Evolutionary conservation across 2,797 vertebrate species (phyloP).

Genomic region (Eulemur mongoz): DNA sequence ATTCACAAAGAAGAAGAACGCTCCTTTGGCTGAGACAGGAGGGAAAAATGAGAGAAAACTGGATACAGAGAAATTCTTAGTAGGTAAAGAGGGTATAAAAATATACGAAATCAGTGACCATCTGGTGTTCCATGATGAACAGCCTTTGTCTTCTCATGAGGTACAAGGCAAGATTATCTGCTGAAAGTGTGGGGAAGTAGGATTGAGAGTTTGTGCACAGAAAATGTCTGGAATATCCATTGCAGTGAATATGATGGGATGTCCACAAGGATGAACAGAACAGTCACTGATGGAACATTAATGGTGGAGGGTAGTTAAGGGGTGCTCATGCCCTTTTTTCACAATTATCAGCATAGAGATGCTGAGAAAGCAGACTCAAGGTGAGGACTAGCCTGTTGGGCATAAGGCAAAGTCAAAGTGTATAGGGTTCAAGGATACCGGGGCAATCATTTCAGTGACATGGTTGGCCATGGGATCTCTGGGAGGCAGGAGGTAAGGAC

Average conservation of each 20-base stretch:
- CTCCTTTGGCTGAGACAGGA: neutral
- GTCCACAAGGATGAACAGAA: neutral
- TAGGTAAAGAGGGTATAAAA: neutral
- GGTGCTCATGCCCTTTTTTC: slow-evolving; percentile 6
- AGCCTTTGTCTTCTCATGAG: neutral
- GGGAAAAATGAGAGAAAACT: slow-evolving; percentile 18
- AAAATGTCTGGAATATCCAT: slow-evolving; percentile 29
- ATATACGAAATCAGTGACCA: neutral
- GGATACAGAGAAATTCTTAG: neutral
- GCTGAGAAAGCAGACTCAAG: neutral
- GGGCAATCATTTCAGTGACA: neutral
- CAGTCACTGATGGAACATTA: neutral
- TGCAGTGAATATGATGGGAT: neutral
- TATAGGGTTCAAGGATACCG: neutral
- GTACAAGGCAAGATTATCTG: neutral
- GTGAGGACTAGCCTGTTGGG: neutral
- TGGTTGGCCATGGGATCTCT: neutral
- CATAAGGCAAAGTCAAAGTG: neutral
- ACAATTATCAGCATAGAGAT: neutral
- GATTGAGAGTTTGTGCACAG: neutral
- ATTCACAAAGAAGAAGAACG: slow-evolving; percentile 1
- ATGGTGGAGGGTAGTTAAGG: neutral
- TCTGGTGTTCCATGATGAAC: neutral
- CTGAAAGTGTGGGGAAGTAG: neutral
- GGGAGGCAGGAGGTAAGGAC: neutral